Conservation (phyloP, 2,888 invertebrate species). For the Philaethria dido region DNA sequence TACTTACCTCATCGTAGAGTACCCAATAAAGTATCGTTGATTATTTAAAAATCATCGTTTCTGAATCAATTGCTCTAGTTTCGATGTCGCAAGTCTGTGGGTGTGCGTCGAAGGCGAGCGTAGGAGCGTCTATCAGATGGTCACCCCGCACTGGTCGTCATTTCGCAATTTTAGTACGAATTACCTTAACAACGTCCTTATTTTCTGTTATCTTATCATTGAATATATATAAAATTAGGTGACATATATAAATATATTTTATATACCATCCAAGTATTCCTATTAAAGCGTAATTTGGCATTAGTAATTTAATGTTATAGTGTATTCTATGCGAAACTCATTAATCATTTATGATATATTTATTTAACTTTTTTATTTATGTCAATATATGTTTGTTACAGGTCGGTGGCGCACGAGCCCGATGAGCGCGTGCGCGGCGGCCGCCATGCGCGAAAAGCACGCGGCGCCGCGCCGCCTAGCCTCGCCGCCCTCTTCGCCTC, state of each 20-base stretch:
- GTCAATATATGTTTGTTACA: slow-evolving; percentile 59
- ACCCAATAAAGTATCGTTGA: slow-evolving; percentile 59
- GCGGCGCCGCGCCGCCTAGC: slow-evolving; percentile 94
- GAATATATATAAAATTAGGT: not conserved
- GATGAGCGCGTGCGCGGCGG: slow-evolving; percentile 90
- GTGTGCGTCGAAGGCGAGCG: slow-evolving; percentile 69
- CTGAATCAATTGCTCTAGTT: slow-evolving; percentile 71
- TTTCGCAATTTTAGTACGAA: slow-evolving; percentile 61
- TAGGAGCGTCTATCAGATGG: slow-evolving; percentile 74
- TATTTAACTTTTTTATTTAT: slow-evolving; percentile 24
- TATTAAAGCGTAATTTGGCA: not conserved
- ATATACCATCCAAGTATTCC: not conserved
- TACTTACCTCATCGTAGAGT: slow-evolving; percentile 47
- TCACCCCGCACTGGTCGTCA: slow-evolving; percentile 58
- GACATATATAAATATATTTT: not conserved
- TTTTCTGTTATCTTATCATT: slow-evolving; percentile 15
- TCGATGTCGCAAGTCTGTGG: slow-evolving; percentile 73
- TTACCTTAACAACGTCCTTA: slow-evolving; percentile 54
- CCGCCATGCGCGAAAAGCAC: slow-evolving; percentile 93
- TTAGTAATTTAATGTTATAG: not conserved
- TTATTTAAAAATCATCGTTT: slow-evolving; percentile 62
- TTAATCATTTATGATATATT: not conserved
- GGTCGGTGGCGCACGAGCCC: slow-evolving; percentile 84
- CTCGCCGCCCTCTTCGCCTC: slow-evolving; percentile 78
- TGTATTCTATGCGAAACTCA: not conserved